Conservation (phyloP, 2,888 invertebrate species). For the Lissonota sp. region DNA sequence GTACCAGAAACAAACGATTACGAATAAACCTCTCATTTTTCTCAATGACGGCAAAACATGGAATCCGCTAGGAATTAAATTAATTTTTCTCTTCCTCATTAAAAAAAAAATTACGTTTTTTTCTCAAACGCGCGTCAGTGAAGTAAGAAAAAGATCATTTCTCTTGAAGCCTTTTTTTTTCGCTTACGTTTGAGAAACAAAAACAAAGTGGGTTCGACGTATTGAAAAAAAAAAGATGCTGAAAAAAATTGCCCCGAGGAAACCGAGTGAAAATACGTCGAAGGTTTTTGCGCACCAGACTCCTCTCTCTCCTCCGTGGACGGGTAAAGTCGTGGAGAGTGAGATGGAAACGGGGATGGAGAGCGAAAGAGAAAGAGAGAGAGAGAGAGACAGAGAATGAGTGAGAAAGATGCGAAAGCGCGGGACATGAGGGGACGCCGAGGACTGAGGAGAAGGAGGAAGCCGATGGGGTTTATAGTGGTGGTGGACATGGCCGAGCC, state of each 20-base stretch:
- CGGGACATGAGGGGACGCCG: conserved; percentile 66
- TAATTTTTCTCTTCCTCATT: neutral
- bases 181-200: conserved; percentile 3
- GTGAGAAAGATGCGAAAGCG: conserved; percentile 22
- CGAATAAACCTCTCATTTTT: neutral
- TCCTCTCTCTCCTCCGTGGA: conserved; percentile 65
- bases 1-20: conserved; percentile 23
- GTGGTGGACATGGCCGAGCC: conserved; percentile 53
- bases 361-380: conserved; percentile 63
- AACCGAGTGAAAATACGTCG: conserved; percentile 75
- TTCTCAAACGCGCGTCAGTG: neutral
- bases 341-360: conserved; percentile 54
- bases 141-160: conserved; percentile 1
- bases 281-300: conserved; percentile 71
- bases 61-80: conserved; percentile 12
- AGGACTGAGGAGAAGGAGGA: conserved; percentile 72
- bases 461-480: conserved; percentile 39
- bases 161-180: conserved; percentile 9
- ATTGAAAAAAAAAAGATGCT: conserved; percentile 33
- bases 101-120: neutral
- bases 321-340: conserved; percentile 65
- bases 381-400: conserved; percentile 60
- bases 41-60: conserved; percentile 8
- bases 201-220: conserved; percentile 45
- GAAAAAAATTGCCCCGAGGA: conserved; percentile 56